These are phyloP conservation scores for Drosophila yooni DNA, from an alignment of 2,888 invertebrate genomes.

Conservation along the genomic window DNA sequence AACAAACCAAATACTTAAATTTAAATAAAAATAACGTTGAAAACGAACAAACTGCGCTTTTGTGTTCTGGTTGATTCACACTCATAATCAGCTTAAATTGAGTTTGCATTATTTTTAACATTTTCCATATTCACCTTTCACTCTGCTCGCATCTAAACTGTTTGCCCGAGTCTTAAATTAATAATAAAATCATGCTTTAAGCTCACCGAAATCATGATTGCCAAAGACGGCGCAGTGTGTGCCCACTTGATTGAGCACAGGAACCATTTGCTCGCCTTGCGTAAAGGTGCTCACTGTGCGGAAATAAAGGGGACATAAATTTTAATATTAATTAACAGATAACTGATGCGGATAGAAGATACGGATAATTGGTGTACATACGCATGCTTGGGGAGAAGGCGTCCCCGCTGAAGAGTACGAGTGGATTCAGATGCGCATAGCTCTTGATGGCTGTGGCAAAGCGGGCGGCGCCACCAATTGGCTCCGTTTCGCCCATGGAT, in stretches of 20 bases:
- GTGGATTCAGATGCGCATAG: constrained; percentile 90
- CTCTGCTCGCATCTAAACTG: not conserved
- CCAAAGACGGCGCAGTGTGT: constrained; percentile 96
- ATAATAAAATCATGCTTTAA: not conserved
- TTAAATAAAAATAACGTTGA: not conserved
- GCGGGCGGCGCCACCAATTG: constrained; percentile 92
- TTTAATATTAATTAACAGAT: not conserved
- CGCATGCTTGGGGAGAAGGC: constrained; percentile 95
- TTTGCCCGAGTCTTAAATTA: not conserved
- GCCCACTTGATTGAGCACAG: constrained; percentile 92
- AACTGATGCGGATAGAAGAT: not conserved
- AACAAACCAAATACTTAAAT: not conserved
- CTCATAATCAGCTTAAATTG: not conserved
- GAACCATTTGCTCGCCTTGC: constrained; percentile 97
- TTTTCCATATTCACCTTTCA: not conserved
- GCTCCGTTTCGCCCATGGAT: constrained; percentile 87
- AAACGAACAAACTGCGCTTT: not conserved
- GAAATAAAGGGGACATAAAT: constrained; percentile 5
- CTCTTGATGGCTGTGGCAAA: constrained; percentile 93
- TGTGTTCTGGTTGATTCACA: not conserved
- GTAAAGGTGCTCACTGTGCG: constrained; percentile 94
- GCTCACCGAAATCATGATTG: constrained; percentile 94
- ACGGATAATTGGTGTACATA: constrained; percentile 86
- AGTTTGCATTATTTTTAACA: not conserved
- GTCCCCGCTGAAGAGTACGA: constrained; percentile 95